A percentile compares a stretch with the other conserved stretches of the same genome.
phyloP scores from a whole-genome alignment of 2,888 invertebrate species.

The Molorchus minor region DNA sequence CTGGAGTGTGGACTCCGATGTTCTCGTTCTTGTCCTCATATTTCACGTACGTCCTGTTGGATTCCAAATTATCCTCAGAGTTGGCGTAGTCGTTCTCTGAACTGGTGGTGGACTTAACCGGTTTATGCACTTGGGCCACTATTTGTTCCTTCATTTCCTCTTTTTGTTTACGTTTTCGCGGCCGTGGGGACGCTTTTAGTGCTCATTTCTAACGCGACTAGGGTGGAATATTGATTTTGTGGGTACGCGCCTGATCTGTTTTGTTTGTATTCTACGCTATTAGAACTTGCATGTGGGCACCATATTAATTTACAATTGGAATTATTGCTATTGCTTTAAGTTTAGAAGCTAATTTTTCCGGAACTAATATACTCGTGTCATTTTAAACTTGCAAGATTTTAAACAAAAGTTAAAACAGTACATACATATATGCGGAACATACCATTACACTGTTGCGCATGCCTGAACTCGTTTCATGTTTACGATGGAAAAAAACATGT shows the following conservation, averaged over 20 bases:
- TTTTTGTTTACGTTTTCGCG: constrained; percentile 56
- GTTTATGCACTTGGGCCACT: constrained; percentile 60
- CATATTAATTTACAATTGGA: not conserved
- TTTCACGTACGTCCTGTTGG: constrained; percentile 12
- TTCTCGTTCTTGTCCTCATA: constrained; percentile 55
- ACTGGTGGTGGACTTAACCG: constrained; percentile 54
- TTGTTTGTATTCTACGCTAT: constrained; percentile 13
- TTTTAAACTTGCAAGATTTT: no score
- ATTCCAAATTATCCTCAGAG: constrained; percentile 44
- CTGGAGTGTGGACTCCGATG: constrained; percentile 57
- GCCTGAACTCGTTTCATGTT: not conserved
- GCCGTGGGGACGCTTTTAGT: constrained; percentile 44
- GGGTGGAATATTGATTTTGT: not conserved
- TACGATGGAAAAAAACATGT: no score
- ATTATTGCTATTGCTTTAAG: not conserved
- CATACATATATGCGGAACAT: no score
- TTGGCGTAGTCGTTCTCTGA: constrained; percentile 49
- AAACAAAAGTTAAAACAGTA: no score
- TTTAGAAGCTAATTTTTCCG: not conserved
- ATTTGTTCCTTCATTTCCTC: constrained; percentile 60
- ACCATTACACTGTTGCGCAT: no score
- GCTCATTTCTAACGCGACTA: constrained; percentile 6
- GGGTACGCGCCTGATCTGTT: not conserved
- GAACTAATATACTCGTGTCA: no score
- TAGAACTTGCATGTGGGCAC: not conserved